Evolutionary conservation across 2,113 vertebrate species (phyloP), one percentile per base, ranked within the genome.

Genomic region (Clarias batrachus): DNA sequence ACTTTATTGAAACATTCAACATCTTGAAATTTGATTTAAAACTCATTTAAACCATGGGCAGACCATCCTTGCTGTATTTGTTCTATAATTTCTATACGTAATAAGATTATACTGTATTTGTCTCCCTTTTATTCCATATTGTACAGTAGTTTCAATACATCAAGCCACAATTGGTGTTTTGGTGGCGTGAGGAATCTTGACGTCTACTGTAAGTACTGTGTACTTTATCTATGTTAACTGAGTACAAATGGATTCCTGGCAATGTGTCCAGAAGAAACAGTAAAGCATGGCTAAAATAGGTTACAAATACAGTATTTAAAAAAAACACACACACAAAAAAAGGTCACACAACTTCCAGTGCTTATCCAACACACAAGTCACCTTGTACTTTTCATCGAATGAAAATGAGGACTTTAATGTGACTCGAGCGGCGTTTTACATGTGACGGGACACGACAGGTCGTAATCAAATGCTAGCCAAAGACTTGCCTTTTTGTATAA

Each of bases 381-480:
- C 78, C 78, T 81, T 81, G 78, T 21, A 23, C 21, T 60, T 37
- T 60, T 37, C 78, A 62, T 41, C 4, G 12, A 41, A 81, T 81
- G 78, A 37, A 81, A 81, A 81, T 60, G 19, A 80, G 30, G 27
- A 59, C 30, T n/a, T 8, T 17, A 60, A 77, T 56, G 25, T 16
- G 74, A 80, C 78, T 81, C 57, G 62, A 81, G 62, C 62, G 14
- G 27, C 4, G 11, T 62, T 21, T 81, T 81, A 81, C 78, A 81
- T 81, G 78, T 81, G 57, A 37, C 6, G 78, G 37, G 57, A 60
- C 57, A 60, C 21, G 19, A 2, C 17, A 41, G 57, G 78, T 37
- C 78, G 23, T 37, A 81, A 30, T 62, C 57, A 81, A 81, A 81
- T 81, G 57, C 30, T 62, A 81, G 78, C 78, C 57, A 62, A 81